phyloP scores from a whole-genome alignment of 2,888 invertebrate species.

The Melieria crassipennis region DNA sequence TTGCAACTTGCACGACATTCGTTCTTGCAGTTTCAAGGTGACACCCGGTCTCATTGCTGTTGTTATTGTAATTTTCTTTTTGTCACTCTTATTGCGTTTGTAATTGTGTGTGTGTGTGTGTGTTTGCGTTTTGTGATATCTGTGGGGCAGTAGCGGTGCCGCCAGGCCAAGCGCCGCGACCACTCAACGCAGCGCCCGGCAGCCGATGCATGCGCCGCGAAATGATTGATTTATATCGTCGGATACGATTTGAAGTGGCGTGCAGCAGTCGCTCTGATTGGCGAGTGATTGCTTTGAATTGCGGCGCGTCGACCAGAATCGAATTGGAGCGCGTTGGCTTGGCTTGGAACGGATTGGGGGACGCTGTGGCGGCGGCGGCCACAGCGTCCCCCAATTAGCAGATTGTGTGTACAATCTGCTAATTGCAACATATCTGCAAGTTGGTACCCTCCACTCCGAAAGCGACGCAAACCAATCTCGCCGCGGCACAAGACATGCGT shows the following conservation, averaged over 20 bases:
- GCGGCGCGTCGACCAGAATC: too few relatives aligned
- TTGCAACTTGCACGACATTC: conserved; percentile 22
- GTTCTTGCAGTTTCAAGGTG: conserved; percentile 31
- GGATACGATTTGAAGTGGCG: conserved; percentile 27
- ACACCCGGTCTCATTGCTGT: conserved; percentile 3
- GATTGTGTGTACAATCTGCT: conserved; percentile 28
- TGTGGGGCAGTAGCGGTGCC: conserved; percentile 9
- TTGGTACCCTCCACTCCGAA: too few relatives aligned
- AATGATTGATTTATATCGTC: conserved; percentile 35
- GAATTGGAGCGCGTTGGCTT: background rate
- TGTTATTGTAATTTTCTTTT: background rate
- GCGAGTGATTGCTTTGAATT: too few relatives aligned
- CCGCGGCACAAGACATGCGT: too few relatives aligned
- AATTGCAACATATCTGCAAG: conserved; percentile 22
- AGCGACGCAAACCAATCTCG: too few relatives aligned
- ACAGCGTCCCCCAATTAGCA: too few relatives aligned
- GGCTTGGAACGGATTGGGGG: background rate
- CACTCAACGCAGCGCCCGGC: conserved; percentile 1
- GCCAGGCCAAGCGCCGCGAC: background rate
- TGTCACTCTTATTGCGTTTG: background rate
- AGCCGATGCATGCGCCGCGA: conserved; percentile 20
- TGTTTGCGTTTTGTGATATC: background rate
- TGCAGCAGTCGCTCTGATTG: background rate
- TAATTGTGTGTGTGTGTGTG: too few relatives aligned
- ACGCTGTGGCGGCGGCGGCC: background rate